phyloP scores from a whole-genome alignment of 2,113 vertebrate species.

The Paracanthobrama guichenoti region DNA sequence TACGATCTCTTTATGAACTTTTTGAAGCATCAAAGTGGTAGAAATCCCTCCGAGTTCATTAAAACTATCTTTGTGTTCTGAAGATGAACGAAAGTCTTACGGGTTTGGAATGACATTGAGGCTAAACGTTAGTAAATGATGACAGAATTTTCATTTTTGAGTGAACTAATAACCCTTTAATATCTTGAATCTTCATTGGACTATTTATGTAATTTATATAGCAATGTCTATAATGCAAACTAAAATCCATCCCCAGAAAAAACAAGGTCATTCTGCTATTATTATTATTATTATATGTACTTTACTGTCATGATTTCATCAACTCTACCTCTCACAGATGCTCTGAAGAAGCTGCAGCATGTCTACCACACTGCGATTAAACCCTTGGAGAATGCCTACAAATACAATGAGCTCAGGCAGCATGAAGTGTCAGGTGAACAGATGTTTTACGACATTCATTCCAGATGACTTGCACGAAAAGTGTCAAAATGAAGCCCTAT shows the following conservation, averaged over 20 bases:
- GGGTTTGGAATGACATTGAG: too few relatives aligned
- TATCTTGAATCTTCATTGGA: too few relatives aligned
- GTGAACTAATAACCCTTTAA: too few relatives aligned
- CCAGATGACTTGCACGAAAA: neutral
- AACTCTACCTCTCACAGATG: slow-evolving; percentile 67
- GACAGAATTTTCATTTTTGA: too few relatives aligned
- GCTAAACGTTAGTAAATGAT: too few relatives aligned
- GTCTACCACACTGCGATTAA: slow-evolving; percentile 93
- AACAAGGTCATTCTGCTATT: neutral
- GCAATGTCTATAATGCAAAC: too few relatives aligned
- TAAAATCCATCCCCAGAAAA: neutral
- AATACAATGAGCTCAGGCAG: slow-evolving; percentile 94
- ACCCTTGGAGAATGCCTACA: slow-evolving; percentile 91
- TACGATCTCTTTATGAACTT: too few relatives aligned
- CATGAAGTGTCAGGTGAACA: slow-evolving; percentile 91
- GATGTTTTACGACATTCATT: neutral
- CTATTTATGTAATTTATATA: too few relatives aligned
- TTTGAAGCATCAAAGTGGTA: too few relatives aligned
- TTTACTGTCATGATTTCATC: neutral
- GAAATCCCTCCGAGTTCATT: too few relatives aligned
- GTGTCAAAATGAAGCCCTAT: neutral
- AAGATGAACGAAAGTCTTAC: too few relatives aligned
- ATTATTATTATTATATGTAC: neutral
- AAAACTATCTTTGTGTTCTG: too few relatives aligned
- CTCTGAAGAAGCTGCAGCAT: slow-evolving; percentile 87